Conservation (phyloP, 2,888 invertebrate species). For the Caenorhabditis macrosperma region DNA sequence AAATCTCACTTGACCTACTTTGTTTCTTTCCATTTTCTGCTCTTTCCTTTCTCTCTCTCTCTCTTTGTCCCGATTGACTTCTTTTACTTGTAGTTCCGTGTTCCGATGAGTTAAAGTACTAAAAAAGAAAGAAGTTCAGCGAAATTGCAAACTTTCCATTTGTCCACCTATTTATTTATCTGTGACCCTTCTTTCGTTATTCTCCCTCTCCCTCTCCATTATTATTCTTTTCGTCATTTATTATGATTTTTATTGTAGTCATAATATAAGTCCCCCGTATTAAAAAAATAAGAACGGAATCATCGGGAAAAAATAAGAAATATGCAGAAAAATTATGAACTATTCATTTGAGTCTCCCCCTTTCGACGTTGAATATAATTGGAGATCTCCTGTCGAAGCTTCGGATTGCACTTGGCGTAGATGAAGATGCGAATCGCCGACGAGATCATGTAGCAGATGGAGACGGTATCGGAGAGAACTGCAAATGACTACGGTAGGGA, state of each 20-base stretch:
- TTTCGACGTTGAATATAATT: slow-evolving; percentile 58
- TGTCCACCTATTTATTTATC: slow-evolving; percentile 24
- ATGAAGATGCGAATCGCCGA: slow-evolving; percentile 71
- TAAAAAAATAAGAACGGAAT: slow-evolving; percentile 15
- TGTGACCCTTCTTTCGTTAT: not conserved
- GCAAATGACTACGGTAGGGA: too few relatives aligned
- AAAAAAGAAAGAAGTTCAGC: slow-evolving; percentile 2
- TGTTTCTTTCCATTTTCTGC: not conserved
- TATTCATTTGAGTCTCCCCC: slow-evolving; percentile 18
- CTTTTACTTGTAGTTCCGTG: slow-evolving; percentile 18
- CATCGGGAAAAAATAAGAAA: not conserved
- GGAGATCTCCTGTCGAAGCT: slow-evolving; percentile 67
- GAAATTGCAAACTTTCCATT: slow-evolving; percentile 30
- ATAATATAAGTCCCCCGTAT: slow-evolving; percentile 47
- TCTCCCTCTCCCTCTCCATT: not conserved
- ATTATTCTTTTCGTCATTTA: not conserved
- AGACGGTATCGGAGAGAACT: slow-evolving; percentile 71
- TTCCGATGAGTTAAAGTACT: slow-evolving; percentile 33
- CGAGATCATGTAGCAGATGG: slow-evolving; percentile 70
- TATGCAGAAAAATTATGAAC: slow-evolving; percentile 34
- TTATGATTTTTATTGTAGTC: slow-evolving; percentile 33
- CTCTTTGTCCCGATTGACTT: slow-evolving; percentile 20
- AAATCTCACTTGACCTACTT: not conserved
- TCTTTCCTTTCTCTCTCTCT: slow-evolving; percentile 1
- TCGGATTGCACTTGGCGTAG: slow-evolving; percentile 72